phyloP scores from a whole-genome alignment of 2,113 vertebrate genomes.

The Mesembrinibis cayennensis region DNA sequence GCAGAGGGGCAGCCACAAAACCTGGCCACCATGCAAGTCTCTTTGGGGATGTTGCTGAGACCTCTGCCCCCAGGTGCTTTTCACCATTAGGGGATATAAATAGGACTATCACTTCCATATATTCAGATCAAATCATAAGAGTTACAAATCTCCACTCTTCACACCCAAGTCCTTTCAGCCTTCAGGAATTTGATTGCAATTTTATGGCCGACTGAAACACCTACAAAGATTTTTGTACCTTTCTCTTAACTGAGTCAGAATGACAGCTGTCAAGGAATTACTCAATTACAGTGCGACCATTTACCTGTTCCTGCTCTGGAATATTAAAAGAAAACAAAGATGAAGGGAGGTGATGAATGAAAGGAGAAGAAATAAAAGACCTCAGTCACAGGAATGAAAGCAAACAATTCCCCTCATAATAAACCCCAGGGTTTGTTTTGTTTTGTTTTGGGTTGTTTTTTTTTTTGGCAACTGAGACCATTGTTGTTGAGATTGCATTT shows the following conservation, averaged over 20 bases:
- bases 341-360: neutral
- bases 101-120: neutral
- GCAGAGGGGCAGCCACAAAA: neutral
- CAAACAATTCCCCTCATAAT: neutral
- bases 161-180: neutral
- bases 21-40: accelerated
- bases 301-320: neutral
- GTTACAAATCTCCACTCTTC: neutral
- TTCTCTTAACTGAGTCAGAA: neutral
- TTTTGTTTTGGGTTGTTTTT: neutral
- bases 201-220: neutral
- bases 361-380: neutral
- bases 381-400: neutral
- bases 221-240: neutral
- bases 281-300: accelerated
- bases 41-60: neutral
- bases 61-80: neutral
- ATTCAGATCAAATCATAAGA: neutral
- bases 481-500: neutral
- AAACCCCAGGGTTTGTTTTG: neutral
- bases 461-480: accelerated
- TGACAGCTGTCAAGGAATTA: neutral
- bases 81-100: neutral
- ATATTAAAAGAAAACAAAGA: neutral
- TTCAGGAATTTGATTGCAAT: neutral